Evolutionary conservation across 2,888 invertebrate species (phyloP).

Genomic region (Notodonta dromedarius): DNA sequence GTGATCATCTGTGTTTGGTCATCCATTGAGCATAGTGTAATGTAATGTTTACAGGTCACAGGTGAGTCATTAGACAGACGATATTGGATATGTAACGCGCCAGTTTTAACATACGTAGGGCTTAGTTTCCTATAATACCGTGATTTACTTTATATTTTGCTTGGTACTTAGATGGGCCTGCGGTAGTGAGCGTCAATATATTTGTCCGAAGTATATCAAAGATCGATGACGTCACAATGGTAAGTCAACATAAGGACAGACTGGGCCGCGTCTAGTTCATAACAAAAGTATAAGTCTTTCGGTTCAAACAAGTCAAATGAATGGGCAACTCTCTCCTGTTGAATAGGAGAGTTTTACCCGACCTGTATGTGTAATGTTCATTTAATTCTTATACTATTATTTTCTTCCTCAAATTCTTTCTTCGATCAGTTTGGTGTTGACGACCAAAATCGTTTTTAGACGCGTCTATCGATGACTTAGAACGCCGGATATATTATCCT

Average conservation of each 20-base stretch:
- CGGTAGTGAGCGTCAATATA: conserved; percentile 98
- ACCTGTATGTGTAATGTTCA: conserved; percentile 60
- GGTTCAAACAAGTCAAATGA: conserved; percentile 81
- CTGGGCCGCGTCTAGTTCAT: conserved; percentile 72
- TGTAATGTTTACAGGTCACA: conserved; percentile 33
- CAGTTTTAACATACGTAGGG: conserved; percentile 55
- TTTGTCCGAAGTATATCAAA: conserved; percentile 99
- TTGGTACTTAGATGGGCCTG: conserved; percentile 93
- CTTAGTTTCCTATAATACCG: conserved; percentile 57
- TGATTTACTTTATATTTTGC: conserved; percentile 77
- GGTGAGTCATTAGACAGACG: conserved; percentile 33
- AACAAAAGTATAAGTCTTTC: conserved; percentile 61
- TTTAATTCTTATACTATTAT: conserved; percentile 58
- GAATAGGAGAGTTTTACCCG: conserved; percentile 73
- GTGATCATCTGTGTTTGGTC: conserved; percentile 41
- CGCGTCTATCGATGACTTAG: conserved; percentile 39
- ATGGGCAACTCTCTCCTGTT: conserved; percentile 77
- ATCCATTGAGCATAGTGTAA: conserved; percentile 35
- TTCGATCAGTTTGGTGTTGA: conserved; percentile 74
- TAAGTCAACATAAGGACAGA: conserved; percentile 87
- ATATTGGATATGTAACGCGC: conserved; percentile 31
- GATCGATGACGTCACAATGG: conserved; percentile 99
- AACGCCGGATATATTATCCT: conserved; percentile 35
- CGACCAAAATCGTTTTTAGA: conserved; percentile 84
- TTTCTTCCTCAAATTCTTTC: conserved; percentile 50